Conservation (phyloP, 1,140 invertebrate species). For the Drosophila lini region DNA sequence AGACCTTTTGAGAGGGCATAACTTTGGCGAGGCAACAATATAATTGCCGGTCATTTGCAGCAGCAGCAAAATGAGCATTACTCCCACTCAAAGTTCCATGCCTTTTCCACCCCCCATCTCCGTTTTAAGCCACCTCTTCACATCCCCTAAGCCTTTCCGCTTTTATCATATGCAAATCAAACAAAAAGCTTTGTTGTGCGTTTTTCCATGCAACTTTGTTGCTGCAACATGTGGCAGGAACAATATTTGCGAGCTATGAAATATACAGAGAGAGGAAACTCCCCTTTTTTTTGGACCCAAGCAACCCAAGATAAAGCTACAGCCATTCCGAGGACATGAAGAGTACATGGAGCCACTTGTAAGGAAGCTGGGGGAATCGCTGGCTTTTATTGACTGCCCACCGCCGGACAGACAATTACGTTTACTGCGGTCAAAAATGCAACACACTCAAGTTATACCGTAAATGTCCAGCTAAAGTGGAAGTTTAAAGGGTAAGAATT, state of each 20-base stretch:
- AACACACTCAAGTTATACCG: slow-evolving; percentile 52
- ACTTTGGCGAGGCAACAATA: slow-evolving; percentile 48
- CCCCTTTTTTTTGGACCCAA: slow-evolving; percentile 2
- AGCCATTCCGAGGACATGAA: slow-evolving; percentile 15
- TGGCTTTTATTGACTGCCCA: slow-evolving; percentile 75
- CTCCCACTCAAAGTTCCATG: not conserved
- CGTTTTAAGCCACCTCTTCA: not conserved
- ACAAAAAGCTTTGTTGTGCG: slow-evolving; percentile 49
- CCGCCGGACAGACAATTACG: slow-evolving; percentile 72
- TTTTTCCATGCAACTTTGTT: slow-evolving; percentile 60
- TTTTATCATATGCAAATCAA: slow-evolving; percentile 81
- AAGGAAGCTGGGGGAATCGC: slow-evolving; percentile 53
- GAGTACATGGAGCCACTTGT: slow-evolving; percentile 52
- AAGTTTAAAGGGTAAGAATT: not conserved
- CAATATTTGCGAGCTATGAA: slow-evolving; percentile 9
- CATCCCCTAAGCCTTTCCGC: slow-evolving; percentile 26
- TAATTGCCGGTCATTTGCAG: slow-evolving; percentile 83
- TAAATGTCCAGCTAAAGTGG: slow-evolving; percentile 26
- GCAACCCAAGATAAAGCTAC: slow-evolving; percentile 55
- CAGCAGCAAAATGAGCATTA: slow-evolving; percentile 72
- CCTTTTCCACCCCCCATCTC: not conserved
- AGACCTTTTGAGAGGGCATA: not conserved
- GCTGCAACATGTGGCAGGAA: slow-evolving; percentile 59
- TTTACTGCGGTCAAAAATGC: slow-evolving; percentile 79
- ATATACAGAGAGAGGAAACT: not conserved